phyloP scores from a whole-genome alignment of 2,888 invertebrate species.

The Dermolepida albohirtum region DNA sequence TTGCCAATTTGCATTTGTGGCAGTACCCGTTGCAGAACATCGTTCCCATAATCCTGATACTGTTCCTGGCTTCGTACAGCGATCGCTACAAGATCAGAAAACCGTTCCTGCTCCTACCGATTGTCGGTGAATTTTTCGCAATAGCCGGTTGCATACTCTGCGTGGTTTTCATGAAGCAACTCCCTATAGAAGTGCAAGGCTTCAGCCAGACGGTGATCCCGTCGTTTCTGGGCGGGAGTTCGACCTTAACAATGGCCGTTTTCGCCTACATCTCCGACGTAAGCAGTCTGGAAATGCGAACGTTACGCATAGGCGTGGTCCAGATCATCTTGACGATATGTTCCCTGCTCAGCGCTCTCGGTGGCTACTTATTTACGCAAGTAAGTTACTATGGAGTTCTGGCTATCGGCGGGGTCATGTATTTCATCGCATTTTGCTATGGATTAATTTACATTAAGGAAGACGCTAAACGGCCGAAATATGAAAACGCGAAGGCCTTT shows the following conservation, averaged over 20 bases:
- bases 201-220: conserved; percentile 69
- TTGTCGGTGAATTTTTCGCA: conserved; percentile 64
- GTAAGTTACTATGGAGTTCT: conserved; percentile 59
- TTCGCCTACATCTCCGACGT: conserved; percentile 64
- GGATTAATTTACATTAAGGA: conserved; percentile 60
- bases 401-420: conserved; percentile 54
- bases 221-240: conserved; percentile 71
- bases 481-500: conserved; percentile 44
- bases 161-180: conserved; percentile 69
- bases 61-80: conserved; percentile 63
- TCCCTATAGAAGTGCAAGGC: conserved; percentile 67
- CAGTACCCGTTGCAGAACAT: conserved; percentile 58
- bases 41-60: conserved; percentile 59
- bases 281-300: conserved; percentile 70
- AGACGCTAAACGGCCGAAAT: conserved; percentile 46
- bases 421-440: conserved; percentile 57
- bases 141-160: conserved; percentile 67
- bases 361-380: conserved; percentile 56
- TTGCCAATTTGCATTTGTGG: conserved; percentile 65
- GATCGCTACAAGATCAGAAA: conserved; percentile 62
- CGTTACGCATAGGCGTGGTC: conserved; percentile 72
- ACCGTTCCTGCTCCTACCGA: conserved; percentile 61
- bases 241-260: conserved; percentile 63
- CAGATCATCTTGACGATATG: conserved; percentile 57
- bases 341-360: conserved; percentile 51